phyloP scores from a whole-genome alignment of 2,113 vertebrate genomes.

The Corythoichthys haematopterus region DNA sequence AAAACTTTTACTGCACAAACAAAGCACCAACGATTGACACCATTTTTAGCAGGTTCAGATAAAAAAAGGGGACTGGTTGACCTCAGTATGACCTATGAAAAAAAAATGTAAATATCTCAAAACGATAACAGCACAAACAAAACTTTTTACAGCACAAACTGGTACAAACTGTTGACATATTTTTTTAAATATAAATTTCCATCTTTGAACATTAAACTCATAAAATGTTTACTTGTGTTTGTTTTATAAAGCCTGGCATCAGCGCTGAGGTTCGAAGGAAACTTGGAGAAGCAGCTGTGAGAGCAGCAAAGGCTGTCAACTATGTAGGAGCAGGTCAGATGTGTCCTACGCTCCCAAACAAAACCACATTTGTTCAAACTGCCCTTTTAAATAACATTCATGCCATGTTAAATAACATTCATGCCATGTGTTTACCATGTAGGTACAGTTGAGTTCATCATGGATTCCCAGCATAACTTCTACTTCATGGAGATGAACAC shows the following conservation, averaged over 20 bases:
- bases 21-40: too few species aligned
- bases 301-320: constrained; percentile 90
- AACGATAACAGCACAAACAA: too few species aligned
- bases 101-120: too few species aligned
- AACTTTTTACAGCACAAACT: too few species aligned
- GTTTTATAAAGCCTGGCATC: constrained; percentile 82
- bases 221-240: not conserved
- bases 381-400: not conserved
- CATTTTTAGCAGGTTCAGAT: too few species aligned
- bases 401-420: not conserved
- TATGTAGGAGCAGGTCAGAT: constrained; percentile 91
- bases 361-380: not conserved
- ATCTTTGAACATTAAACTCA: not conserved
- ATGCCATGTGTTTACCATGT: not conserved
- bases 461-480: constrained; percentile 94
- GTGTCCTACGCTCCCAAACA: not conserved
- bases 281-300: constrained; percentile 92
- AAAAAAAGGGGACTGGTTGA: too few species aligned
- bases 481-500: constrained; percentile 99
- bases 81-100: too few species aligned
- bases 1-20: too few species aligned
- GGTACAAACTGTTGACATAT: too few species aligned
- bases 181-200: not conserved
- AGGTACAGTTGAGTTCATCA: constrained; percentile 98
- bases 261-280: constrained; percentile 81